Evolutionary conservation across 2,888 invertebrate genomes (phyloP), one percentile per base, ranked within the genome.

Genomic region (Chironomus tentans): DNA sequence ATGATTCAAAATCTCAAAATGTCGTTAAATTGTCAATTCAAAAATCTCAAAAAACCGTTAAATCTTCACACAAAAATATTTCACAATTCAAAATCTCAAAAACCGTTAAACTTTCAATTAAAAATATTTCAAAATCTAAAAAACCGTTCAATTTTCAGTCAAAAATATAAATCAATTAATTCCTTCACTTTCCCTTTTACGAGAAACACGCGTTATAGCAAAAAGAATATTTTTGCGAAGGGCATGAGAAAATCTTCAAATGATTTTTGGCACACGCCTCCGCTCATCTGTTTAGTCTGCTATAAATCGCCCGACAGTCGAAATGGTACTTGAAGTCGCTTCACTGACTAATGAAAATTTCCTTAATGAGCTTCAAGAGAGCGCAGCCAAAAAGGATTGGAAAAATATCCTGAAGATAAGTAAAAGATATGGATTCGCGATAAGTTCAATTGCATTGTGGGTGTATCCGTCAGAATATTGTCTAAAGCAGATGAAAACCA

Each of bases 401-500:
- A 82, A 81, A 76, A 84, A 85, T 68, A 84, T 88, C 50, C 77
- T 84, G 0, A 70, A 79, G 18, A 62, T 82, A 12, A 81, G 82
- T 2, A 78, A 80, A 10, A 78, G 78, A 0, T 76, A 82, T 68
- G 79, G 82, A n/a, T 74, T 80, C 48, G 79, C 81, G 21, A 78
- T 81, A 3, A 81, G 80, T 77, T 87, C 86, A 46, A 87, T 86
- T 80, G 80, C 92, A 72, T 82, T 92, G 18, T 94, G 93, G 94
- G 88, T 91, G 70, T 90, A 90, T 85, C 94, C 93, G 0, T 88
- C 88, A 50, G 85, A 87, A 78, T 83, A 86, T 1, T 90, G 91
- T 81, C 86, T 93, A 70, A 78, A 80, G 7, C 90, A 89, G 80
- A 82, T 93, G 0, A 84, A 85, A 78, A 79, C 82, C 4, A 80